Evolutionary conservation across 2,888 invertebrate genomes (phyloP), one percentile per base, ranked within the genome.

Genomic region (Rotaria magnacalcarata): DNA sequence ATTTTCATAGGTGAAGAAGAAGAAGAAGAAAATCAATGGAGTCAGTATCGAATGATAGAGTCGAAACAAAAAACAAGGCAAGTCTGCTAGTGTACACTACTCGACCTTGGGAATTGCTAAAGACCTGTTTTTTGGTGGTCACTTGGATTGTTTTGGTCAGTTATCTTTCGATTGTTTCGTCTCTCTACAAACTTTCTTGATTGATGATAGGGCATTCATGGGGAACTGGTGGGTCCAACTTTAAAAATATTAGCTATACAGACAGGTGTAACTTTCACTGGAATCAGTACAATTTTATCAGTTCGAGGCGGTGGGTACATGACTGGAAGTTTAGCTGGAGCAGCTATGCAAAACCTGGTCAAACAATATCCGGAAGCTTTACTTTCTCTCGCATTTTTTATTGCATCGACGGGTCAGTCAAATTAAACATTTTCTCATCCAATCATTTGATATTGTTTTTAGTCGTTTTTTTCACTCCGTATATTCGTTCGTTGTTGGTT

Each of bases 101-200:
- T 47, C 80, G 47, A n/a, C 80, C 47, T 11, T 80, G 80, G 80
- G 80, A 47, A 80, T 80, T 43, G 6, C 11, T n/a, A n/a, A 80
- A 80, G n/a, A 80, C 80, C 8, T 19, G 24, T n/a, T 80, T 43
- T 80, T 24, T 80, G 4, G 47, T 80, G 4, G 0, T n/a, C 4
- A 47, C 80, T n/a, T 80, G 80, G 80, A 80, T 80, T 47, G 10
- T 47, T 24, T 2, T 80, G 80, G 80, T 80, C 24, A 1, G 80
- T 80, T 80, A 34, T 27, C 7, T 43, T 43, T 10, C 3, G 43
- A 47, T 27, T 41, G 24, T 24, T 4, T 11, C 10, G 4, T 16
- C 10, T 67, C 10, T 11, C 2, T 19, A 19, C 16, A 16, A 74
- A 1, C 8, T 2, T n/a, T 80, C 11, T n/a, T 24, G 4, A 14